Evolutionary conservation across 2,797 vertebrate genomes (phyloP).

Genomic region (Basileuterus tristriatus): DNA sequence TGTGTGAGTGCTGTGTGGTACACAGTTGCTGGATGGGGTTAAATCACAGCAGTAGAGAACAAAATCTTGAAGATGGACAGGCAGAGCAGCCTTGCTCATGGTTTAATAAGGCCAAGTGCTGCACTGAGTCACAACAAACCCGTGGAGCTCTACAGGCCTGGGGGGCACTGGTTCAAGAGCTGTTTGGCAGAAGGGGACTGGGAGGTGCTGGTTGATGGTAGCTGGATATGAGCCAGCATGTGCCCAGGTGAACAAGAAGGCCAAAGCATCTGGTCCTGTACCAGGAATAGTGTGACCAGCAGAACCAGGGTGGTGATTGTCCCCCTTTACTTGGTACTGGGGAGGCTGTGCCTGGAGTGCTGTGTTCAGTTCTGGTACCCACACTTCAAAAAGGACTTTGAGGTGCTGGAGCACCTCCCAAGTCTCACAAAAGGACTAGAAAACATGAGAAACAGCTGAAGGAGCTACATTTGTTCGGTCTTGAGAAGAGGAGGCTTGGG

Average conservation of each 20-base stretch:
- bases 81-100: rapidly evolving
- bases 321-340: too few relatives aligned
- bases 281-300: not conserved
- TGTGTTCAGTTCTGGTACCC: not conserved
- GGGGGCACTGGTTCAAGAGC: not conserved
- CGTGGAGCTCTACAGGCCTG: not conserved
- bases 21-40: not conserved
- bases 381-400: not conserved
- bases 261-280: not conserved
- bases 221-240: not conserved
- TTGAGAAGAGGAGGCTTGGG: not conserved
- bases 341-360: not conserved
- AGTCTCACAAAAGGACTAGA: not conserved
- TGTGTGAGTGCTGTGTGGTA: not conserved
- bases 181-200: not conserved
- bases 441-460: not conserved
- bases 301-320: not conserved
- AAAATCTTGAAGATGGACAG: not conserved
- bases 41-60: not conserved
- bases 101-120: not conserved
- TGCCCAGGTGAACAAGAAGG: not conserved
- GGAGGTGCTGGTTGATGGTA: not conserved
- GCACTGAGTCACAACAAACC: not conserved
- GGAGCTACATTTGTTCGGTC: rapidly evolving
- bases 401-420: not conserved